Percentiles rank a stretch among this genome's conserved stretches.
Evolutionary conservation across 2,797 vertebrate genomes (phyloP).

Genomic region (Melopsittacus undulatus): DNA sequence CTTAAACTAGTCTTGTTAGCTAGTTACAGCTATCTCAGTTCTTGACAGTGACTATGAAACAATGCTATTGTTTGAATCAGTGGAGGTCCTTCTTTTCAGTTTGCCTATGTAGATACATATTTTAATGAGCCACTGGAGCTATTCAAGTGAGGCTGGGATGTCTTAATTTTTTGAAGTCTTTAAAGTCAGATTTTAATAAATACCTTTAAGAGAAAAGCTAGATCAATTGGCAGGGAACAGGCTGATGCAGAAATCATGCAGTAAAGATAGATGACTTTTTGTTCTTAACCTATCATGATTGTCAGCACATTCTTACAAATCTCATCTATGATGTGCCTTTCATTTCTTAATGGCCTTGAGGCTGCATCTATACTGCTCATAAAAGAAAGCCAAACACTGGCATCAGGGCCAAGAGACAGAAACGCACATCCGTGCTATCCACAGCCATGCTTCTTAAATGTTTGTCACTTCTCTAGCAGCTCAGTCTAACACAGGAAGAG

Average conservation of each 20-base stretch:
- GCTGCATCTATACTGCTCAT: neutral
- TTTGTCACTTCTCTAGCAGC: neutral
- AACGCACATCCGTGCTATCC: accelerated
- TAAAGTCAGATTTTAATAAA: neutral
- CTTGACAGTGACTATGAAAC: neutral
- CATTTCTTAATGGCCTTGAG: neutral
- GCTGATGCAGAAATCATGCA: neutral
- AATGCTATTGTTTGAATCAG: neutral
- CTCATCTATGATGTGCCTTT: neutral
- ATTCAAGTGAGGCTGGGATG: neutral
- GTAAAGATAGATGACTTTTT: neutral
- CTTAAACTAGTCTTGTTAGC: neutral
- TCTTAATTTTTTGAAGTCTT: neutral
- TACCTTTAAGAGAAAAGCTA: neutral
- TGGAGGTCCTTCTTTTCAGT: neutral
- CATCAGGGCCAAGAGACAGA: neutral
- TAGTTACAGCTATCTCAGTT: neutral
- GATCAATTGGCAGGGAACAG: neutral
- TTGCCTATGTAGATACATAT: neutral
- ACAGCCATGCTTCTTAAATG: neutral
- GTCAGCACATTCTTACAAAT: neutral
- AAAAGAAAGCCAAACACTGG: neutral
- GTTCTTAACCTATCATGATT: neutral
- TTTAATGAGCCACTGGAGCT: neutral
- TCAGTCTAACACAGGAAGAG: neutral